A percentile compares a stretch with the other conserved stretches of the same genome.
Conservation (phyloP, 2,888 invertebrate species). For the Odontocerum albicorne region DNA sequence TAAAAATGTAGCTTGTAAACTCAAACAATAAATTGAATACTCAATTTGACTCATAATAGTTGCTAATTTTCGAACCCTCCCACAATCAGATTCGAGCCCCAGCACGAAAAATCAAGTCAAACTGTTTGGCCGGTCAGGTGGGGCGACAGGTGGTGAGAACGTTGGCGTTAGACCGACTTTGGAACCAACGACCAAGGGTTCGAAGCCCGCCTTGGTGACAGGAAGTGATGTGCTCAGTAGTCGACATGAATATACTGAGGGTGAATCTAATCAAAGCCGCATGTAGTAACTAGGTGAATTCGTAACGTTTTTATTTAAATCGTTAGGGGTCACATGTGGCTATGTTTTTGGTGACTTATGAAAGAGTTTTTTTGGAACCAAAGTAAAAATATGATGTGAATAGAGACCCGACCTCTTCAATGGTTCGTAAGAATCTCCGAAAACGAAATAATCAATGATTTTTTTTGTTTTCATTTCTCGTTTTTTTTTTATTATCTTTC, state of each 20-base stretch:
- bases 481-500: no score
- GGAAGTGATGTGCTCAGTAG: slow-evolving; percentile 19
- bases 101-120: slow-evolving; percentile 31
- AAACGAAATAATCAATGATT: no score
- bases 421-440: no score
- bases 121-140: slow-evolving; percentile 27
- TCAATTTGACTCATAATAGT: slow-evolving; percentile 11
- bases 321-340: no score
- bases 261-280: slow-evolving; percentile 31
- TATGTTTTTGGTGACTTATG: no score
- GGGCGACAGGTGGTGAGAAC: slow-evolving; percentile 32
- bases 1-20: no score
- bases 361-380: no score
- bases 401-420: no score
- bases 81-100: slow-evolving; percentile 4
- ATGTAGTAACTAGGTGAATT: slow-evolving; percentile 5
- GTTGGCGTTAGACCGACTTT: slow-evolving; percentile 15
- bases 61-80: slow-evolving; percentile 25
- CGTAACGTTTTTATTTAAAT: slow-evolving; percentile 17
- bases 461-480: no score
- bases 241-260: slow-evolving; percentile 12
- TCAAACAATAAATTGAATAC: no score
- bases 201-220: slow-evolving; percentile 8
- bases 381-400: no score
- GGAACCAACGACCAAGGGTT: slow-evolving; percentile 5